phyloP scores from a whole-genome alignment of 1,140 invertebrate genomes.

The Dendroctonus ponderosae region DNA sequence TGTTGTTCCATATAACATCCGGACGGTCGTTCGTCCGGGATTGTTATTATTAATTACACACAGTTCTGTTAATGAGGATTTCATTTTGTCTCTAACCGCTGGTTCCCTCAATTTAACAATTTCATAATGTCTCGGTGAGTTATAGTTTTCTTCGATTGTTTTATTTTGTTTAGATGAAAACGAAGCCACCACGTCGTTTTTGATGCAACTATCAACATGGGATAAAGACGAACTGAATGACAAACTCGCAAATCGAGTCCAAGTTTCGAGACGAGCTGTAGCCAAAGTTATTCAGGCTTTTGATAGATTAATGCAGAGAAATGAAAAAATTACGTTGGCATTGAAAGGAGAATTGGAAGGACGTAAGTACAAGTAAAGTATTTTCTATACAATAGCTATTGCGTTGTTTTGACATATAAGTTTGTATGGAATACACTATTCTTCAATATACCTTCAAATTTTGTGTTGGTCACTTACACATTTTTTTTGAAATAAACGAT shows the following conservation, averaged over 20 bases:
- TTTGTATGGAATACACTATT: too few species aligned
- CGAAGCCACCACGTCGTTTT: slow-evolving; percentile 93
- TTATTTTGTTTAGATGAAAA: slow-evolving; percentile 78
- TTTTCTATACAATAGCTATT: background rate
- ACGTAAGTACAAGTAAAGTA: slow-evolving; percentile 49
- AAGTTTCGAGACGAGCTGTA: slow-evolving; percentile 89
- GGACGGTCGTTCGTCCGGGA: too few species aligned
- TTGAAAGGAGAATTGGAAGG: slow-evolving; percentile 80
- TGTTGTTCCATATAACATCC: too few species aligned
- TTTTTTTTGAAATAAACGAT: too few species aligned
- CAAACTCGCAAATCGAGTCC: slow-evolving; percentile 89
- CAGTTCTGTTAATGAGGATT: background rate
- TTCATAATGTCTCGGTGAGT: background rate
- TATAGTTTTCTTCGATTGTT: slow-evolving; percentile 2
- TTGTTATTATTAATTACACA: slow-evolving; percentile 3
- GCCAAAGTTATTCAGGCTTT: slow-evolving; percentile 96
- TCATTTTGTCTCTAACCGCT: slow-evolving; percentile 1
- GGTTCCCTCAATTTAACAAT: slow-evolving; percentile 7
- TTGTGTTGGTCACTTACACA: too few species aligned
- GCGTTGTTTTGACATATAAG: too few species aligned
- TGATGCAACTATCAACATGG: slow-evolving; percentile 96
- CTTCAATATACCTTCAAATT: too few species aligned
- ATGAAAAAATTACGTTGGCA: slow-evolving; percentile 86
- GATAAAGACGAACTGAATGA: slow-evolving; percentile 97
- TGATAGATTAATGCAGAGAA: slow-evolving; percentile 88